Percentiles rank a stretch among this genome's conserved stretches.
Conservation (phyloP, 2,888 invertebrate species). For the Eupithecia centaureata region DNA sequence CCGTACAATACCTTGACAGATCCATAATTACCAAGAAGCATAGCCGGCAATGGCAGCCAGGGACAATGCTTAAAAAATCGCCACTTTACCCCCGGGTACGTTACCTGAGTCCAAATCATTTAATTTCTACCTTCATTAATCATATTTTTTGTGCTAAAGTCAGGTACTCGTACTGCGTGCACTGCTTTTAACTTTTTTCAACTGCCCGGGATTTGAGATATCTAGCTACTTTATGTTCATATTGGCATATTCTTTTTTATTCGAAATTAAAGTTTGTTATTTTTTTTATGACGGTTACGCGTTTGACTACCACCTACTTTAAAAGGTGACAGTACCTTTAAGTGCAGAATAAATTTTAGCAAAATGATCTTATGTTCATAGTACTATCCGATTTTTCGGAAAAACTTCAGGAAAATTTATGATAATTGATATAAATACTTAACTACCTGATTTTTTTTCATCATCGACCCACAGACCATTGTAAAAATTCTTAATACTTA, state of each 20-base stretch:
- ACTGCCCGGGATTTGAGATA: constrained; percentile 46
- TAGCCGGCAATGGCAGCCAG: constrained; percentile 18
- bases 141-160: constrained; percentile 74
- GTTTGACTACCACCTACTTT: not conserved
- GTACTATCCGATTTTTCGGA: not conserved
- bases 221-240: not conserved
- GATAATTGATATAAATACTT: no score
- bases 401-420: not conserved
- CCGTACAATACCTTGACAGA: constrained; percentile 28
- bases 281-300: not conserved
- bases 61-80: constrained; percentile 64
- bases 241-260: constrained; percentile 4
- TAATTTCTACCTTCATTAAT: constrained; percentile 79
- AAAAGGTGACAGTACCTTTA: not conserved
- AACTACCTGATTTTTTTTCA: no score
- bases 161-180: constrained; percentile 67
- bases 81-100: constrained; percentile 49
- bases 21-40: constrained; percentile 30
- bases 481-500: no score
- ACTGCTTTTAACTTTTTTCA: constrained; percentile 68
- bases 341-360: not conserved
- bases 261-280: not conserved
- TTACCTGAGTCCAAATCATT: constrained; percentile 74
- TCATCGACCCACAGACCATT: no score
- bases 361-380: not conserved